These are phyloP conservation scores for Torymus tubicola DNA, from an alignment of 2,888 invertebrate species.

Conservation along the genomic window DNA sequence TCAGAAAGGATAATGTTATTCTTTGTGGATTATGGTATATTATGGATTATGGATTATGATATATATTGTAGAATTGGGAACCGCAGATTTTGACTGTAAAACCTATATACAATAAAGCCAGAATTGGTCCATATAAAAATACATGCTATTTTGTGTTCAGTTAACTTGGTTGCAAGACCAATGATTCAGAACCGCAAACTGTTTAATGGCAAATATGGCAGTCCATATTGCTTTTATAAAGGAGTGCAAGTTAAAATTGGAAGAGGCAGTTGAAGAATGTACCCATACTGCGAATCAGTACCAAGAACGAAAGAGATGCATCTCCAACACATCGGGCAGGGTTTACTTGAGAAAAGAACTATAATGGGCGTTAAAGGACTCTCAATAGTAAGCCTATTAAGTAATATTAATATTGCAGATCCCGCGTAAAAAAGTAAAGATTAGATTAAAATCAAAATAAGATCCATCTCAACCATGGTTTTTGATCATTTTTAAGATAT, in stretches of 20 bases:
- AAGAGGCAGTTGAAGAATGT: conserved; percentile 11
- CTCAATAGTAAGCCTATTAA: too few species aligned
- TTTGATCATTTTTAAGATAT: too few species aligned
- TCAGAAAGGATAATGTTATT: conserved; percentile 18
- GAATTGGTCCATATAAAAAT: conserved; percentile 18
- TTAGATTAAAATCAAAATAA: too few species aligned
- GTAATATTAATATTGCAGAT: too few species aligned
- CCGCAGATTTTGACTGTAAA: not conserved
- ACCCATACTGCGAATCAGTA: not conserved
- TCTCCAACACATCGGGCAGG: too few species aligned
- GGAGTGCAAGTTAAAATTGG: conserved; percentile 13
- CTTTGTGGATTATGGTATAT: conserved; percentile 40
- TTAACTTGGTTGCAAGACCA: conserved; percentile 32
- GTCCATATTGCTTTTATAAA: conserved; percentile 30
- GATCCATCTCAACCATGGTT: too few species aligned
- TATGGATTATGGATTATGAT: conserved; percentile 33
- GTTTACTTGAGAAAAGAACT: too few species aligned
- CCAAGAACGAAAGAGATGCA: too few species aligned
- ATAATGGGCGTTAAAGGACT: too few species aligned
- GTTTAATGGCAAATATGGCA: conserved; percentile 40
- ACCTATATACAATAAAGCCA: not conserved
- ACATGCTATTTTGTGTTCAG: conserved; percentile 3
- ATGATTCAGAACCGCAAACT: conserved; percentile 16
- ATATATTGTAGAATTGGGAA: not conserved
- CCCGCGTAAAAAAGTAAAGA: too few species aligned